Conservation (phyloP, 2,797 vertebrate genomes). For the Limnodromus scolopaceus region DNA sequence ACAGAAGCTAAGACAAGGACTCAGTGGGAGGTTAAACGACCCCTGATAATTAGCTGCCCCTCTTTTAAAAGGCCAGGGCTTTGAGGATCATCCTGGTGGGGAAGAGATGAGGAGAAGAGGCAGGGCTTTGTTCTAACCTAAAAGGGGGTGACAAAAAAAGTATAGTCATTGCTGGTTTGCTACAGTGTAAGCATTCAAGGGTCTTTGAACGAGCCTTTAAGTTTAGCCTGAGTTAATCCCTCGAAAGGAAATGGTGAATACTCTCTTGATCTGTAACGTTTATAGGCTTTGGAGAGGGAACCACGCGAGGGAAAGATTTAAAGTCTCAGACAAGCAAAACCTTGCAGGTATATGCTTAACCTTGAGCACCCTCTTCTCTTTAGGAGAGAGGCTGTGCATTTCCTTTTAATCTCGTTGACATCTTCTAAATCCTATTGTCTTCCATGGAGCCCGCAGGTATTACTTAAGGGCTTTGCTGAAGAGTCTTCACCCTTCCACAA, state of each 20-base stretch:
- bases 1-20: background rate
- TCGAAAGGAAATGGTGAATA: background rate
- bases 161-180: background rate
- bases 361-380: background rate
- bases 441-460: background rate
- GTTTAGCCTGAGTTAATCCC: slow-evolving; percentile 2
- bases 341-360: background rate
- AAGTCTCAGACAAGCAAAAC: background rate
- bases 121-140: background rate
- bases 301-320: background rate
- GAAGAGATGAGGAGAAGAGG: background rate
- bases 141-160: background rate
- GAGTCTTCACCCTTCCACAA: background rate
- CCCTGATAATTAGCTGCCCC: background rate
- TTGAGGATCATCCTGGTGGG: background rate
- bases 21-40: background rate
- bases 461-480: background rate
- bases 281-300: background rate
- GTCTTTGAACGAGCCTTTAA: background rate
- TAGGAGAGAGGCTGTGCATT: background rate
- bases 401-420: background rate
- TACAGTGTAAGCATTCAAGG: background rate
- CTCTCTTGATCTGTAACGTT: background rate
- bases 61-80: background rate
- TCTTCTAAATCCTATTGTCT: slow-evolving; percentile 31